A percentile compares a stretch with the other conserved stretches of the same genome.
phyloP scores from a whole-genome alignment of 2,888 invertebrate genomes.

The Ormyrus rosae region DNA sequence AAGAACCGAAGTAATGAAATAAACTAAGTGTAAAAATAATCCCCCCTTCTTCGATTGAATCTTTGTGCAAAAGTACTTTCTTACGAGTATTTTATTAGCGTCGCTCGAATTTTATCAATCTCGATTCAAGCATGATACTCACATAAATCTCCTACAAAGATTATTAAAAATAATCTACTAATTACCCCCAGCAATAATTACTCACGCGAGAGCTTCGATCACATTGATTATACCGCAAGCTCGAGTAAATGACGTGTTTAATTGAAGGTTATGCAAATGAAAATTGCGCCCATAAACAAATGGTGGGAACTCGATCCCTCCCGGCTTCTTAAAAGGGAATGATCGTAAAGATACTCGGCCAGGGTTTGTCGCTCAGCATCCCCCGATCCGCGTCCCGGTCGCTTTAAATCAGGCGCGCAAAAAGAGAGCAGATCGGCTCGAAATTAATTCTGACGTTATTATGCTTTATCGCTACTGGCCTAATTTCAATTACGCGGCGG shows the following conservation, averaged over 20 bases:
- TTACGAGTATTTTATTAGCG: too few species aligned
- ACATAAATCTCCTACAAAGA: too few species aligned
- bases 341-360: not conserved
- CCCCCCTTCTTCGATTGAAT: too few species aligned
- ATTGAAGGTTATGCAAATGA: conserved; percentile 33
- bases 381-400: not conserved
- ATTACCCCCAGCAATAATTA: not conserved
- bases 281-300: conserved; percentile 17
- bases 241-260: conserved; percentile 18
- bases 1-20: too few species aligned
- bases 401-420: not conserved
- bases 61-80: too few species aligned
- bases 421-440: conserved; percentile 4
- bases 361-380: not conserved
- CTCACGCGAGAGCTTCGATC: not conserved
- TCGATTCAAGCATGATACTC: too few species aligned
- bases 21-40: too few species aligned
- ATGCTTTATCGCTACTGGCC: conserved; percentile 53
- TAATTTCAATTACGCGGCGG: conserved; percentile 53
- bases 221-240: not conserved
- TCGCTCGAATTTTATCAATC: too few species aligned
- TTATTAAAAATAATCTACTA: not conserved
- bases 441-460: conserved; percentile 49
- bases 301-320: not conserved
- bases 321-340: not conserved